phyloP scores from a whole-genome alignment of 2,797 vertebrate species.

The Coranthus polyacanthus region DNA sequence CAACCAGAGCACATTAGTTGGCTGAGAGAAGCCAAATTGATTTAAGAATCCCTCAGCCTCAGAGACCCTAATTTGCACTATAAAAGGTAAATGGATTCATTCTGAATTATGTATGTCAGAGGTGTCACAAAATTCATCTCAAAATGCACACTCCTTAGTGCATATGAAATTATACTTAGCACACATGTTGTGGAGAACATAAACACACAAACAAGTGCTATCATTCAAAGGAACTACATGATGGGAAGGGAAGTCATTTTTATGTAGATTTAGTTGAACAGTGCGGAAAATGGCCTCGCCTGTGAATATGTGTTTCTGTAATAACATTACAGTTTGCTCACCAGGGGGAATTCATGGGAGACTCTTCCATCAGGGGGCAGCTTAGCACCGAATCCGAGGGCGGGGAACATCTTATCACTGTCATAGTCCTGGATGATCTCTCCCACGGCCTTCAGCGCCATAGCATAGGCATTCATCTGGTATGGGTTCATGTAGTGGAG shows the following conservation, averaged over 20 bases:
- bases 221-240: constrained; percentile 19
- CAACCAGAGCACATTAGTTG: constrained; percentile 70
- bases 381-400: constrained; percentile 95
- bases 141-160: constrained; percentile 54
- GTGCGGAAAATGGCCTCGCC: neutral
- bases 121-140: constrained; percentile 48
- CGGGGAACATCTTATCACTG: constrained; percentile 97
- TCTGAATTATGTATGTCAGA: constrained; percentile 68
- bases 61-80: constrained; percentile 81
- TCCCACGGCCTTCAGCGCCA: constrained; percentile 95
- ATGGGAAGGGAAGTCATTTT: constrained; percentile 14
- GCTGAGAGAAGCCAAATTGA: constrained; percentile 77
- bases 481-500: constrained; percentile 98
- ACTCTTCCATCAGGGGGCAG: constrained; percentile 94
- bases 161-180: constrained; percentile 32
- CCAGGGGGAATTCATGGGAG: constrained; percentile 96
- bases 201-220: constrained; percentile 26
- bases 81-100: constrained; percentile 73
- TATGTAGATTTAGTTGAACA: constrained; percentile 1
- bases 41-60: constrained; percentile 75
- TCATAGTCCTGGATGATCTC: constrained; percentile 99
- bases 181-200: constrained; percentile 16
- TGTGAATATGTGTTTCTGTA: too few relatives aligned
- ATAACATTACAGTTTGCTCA: constrained; percentile 74
- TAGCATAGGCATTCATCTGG: constrained; percentile 97